Percentiles rank a stretch among this genome's conserved stretches.
Conservation (phyloP, 2,113 vertebrate species). For the Ctenomys sociabilis region DNA sequence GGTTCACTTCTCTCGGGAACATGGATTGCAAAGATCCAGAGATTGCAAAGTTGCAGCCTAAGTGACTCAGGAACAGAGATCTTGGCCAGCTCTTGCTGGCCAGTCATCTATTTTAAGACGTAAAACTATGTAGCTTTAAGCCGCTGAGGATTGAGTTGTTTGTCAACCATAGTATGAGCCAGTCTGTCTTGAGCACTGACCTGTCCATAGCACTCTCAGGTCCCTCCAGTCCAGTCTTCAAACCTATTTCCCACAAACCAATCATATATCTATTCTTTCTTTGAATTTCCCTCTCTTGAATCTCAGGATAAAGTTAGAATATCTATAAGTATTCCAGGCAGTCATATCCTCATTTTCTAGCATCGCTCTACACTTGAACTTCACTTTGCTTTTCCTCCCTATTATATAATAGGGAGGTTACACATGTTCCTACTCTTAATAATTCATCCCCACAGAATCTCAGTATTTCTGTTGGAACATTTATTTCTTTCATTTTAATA, state of each 20-base stretch:
- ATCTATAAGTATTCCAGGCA: constrained; percentile 67
- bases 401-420: constrained; percentile 86
- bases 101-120: neutral
- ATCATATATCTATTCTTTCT: neutral
- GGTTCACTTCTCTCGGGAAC: neutral
- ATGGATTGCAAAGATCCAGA: neutral
- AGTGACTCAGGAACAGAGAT: neutral
- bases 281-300: constrained; percentile 44
- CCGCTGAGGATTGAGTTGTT: neutral
- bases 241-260: neutral
- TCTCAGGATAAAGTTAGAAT: constrained; percentile 42
- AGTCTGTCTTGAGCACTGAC: neutral
- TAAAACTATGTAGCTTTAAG: neutral
- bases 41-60: fast-evolving
- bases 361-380: constrained; percentile 81
- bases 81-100: neutral
- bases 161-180: neutral
- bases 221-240: neutral
- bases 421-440: constrained; percentile 84
- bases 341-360: constrained; percentile 66
- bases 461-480: constrained; percentile 86
- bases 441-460: constrained; percentile 86
- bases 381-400: constrained; percentile 76
- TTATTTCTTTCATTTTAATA: constrained; percentile 90
- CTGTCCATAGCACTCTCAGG: neutral